Conservation (phyloP, 1,140 invertebrate species). For the Paramacrobiotus metropolitanus region DNA sequence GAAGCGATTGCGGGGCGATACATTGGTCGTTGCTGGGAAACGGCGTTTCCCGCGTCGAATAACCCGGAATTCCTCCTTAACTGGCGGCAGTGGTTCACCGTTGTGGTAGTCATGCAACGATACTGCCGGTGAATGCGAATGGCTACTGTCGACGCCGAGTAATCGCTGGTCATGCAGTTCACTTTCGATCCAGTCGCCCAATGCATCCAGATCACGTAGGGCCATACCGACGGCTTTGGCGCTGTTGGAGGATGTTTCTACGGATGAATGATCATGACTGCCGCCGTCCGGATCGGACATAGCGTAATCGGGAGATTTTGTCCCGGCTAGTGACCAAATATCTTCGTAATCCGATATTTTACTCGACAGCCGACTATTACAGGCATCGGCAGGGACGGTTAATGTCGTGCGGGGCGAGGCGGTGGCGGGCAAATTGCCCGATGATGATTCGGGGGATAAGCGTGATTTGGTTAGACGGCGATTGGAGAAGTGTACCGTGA, state of each 20-base stretch:
- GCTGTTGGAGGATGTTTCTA: neutral
- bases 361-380: neutral
- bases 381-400: neutral
- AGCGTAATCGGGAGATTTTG: neutral
- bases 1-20: neutral
- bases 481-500: neutral
- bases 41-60: conserved; percentile 1
- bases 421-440: neutral
- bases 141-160: neutral
- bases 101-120: neutral
- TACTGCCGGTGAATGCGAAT: neutral
- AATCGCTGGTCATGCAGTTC: neutral
- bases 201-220: conserved; percentile 1
- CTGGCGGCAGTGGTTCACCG: neutral
- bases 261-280: neutral
- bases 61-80: neutral
- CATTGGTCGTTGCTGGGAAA: neutral
- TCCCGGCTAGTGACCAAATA: neutral
- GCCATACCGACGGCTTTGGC: neutral
- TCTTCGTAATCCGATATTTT: conserved; percentile 3
- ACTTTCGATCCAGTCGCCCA: conserved; percentile 1
- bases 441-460: neutral
- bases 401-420: neutral
- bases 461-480: neutral
- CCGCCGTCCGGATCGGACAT: neutral